Conservation (phyloP, 2,113 vertebrate genomes). For the Marmota monax region DNA sequence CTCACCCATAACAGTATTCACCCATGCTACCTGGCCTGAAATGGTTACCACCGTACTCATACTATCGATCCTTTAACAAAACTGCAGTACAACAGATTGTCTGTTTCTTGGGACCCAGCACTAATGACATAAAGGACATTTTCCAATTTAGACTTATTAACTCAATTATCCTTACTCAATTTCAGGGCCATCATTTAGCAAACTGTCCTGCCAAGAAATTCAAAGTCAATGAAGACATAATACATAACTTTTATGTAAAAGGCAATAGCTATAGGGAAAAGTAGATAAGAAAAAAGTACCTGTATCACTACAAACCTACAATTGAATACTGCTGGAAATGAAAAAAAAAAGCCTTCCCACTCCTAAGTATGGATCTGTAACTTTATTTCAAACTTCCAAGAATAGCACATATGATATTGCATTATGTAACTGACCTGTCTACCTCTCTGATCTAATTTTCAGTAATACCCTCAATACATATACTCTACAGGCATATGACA, state of each 20-base stretch:
- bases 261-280: not conserved
- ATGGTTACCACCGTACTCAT: not conserved
- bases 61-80: not conserved
- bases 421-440: not conserved
- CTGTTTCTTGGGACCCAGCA: not conserved
- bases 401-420: not conserved
- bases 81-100: not conserved
- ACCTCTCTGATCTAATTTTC: not conserved
- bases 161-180: not conserved
- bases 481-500: not conserved
- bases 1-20: not conserved
- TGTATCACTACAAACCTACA: not conserved
- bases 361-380: not conserved
- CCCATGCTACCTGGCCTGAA: not conserved
- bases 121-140: not conserved
- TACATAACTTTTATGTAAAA: conserved; percentile 22
- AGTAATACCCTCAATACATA: not conserved
- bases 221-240: not conserved
- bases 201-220: not conserved
- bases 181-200: not conserved
- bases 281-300: not conserved
- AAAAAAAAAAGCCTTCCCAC: not conserved
- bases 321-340: conserved; percentile 1
- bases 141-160: conserved; percentile 29
- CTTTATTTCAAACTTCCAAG: not conserved